Conservation (phyloP, 2,888 invertebrate genomes). For the Athalia cordata region DNA sequence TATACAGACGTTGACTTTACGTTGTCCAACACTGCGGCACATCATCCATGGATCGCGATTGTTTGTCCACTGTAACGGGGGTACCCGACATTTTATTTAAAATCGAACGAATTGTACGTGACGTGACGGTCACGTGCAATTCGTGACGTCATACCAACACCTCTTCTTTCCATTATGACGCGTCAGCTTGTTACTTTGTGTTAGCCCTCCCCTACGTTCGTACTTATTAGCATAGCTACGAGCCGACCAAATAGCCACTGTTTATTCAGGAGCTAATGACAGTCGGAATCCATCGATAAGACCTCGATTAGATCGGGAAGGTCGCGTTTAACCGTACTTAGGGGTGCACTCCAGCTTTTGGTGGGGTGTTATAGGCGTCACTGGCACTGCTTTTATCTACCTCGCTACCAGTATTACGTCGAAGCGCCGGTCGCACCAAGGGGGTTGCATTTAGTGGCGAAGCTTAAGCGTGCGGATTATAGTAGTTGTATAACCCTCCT, state of each 20-base stretch:
- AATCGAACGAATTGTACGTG: too few species aligned
- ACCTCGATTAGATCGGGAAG: conserved; percentile 61
- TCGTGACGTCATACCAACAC: too few species aligned
- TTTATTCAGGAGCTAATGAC: conserved; percentile 59
- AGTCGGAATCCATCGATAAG: conserved; percentile 61
- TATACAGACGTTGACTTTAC: background rate
- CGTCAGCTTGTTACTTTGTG: too few species aligned
- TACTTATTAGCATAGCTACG: conserved; percentile 16
- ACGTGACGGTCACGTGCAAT: too few species aligned
- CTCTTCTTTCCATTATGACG: too few species aligned
- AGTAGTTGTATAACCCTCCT: conserved; percentile 56
- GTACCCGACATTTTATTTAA: too few species aligned
- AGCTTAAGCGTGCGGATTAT: conserved; percentile 49
- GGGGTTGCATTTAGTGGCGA: conserved; percentile 49
- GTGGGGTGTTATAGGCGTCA: conserved; percentile 6
- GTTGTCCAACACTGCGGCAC: background rate
- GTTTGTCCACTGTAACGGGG: too few species aligned
- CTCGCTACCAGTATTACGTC: too few species aligned
- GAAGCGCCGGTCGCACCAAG: conserved; percentile 18
- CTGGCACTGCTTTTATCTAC: background rate
- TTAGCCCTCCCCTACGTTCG: background rate
- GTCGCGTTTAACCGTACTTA: conserved; percentile 58
- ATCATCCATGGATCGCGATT: too few species aligned
- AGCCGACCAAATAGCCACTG: conserved; percentile 50
- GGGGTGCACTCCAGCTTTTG: conserved; percentile 22